phyloP scores from a whole-genome alignment of 2,797 vertebrate species.

The Smutsia gigantea region DNA sequence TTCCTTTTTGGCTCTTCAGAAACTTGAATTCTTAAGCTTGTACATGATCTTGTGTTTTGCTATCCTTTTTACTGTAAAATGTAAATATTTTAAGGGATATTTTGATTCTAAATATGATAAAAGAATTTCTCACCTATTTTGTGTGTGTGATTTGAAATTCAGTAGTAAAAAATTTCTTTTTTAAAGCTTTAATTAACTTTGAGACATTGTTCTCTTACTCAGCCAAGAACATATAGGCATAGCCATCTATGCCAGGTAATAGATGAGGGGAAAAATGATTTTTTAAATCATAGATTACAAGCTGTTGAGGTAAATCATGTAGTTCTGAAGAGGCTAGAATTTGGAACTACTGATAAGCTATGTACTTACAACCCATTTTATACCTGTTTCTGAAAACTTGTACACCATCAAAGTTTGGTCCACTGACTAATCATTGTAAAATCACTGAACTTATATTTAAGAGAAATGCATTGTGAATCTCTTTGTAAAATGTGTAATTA shows the following conservation, averaged over 20 bases:
- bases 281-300: not conserved
- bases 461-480: slow-evolving; percentile 38
- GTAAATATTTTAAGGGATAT: slow-evolving; percentile 94
- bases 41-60: slow-evolving; percentile 92
- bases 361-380: not conserved
- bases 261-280: not conserved
- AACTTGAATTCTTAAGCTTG: slow-evolving; percentile 92
- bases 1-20: slow-evolving; percentile 87
- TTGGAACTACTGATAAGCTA: not conserved
- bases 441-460: slow-evolving; percentile 46
- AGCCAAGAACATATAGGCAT: not conserved
- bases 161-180: slow-evolving; percentile 68
- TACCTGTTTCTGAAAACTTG: slow-evolving; percentile 57
- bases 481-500: slow-evolving; percentile 48
- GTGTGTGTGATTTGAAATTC: slow-evolving; percentile 88
- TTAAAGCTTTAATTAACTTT: slow-evolving; percentile 59
- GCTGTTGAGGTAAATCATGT: not conserved
- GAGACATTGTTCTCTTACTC: slow-evolving; percentile 48
- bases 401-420: slow-evolving; percentile 46
- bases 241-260: not conserved
- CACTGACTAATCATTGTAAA: slow-evolving; percentile 51
- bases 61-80: slow-evolving; percentile 93
- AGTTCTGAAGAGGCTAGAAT: slow-evolving; percentile 22
- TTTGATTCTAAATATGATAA: slow-evolving; percentile 92
- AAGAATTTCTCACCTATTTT: slow-evolving; percentile 89